Conservation (phyloP, 2,797 vertebrate species). For the Acrossocheilus wenchowensis region DNA sequence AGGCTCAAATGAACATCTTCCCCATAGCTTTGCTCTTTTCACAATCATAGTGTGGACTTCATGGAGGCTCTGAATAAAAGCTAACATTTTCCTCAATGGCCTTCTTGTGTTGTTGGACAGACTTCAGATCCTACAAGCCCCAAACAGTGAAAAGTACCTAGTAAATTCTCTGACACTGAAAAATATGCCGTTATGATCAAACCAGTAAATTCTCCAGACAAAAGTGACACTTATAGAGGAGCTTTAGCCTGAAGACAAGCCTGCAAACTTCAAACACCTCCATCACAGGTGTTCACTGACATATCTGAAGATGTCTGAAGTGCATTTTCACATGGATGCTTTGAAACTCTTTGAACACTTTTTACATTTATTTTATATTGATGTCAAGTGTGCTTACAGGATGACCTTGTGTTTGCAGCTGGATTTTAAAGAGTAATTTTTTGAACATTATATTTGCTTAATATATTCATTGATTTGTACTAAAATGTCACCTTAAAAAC, state of each 20-base stretch:
- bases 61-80: not conserved
- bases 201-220: not conserved
- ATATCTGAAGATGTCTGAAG: conserved; percentile 82
- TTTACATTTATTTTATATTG: not conserved
- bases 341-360: not conserved
- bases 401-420: not conserved
- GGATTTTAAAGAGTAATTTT: not conserved
- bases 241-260: conserved; percentile 47
- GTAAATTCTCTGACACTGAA: not conserved
- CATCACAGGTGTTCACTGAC: conserved; percentile 78
- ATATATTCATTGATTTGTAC: no score
- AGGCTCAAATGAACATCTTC: not conserved
- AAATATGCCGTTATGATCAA: not conserved
- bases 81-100: not conserved
- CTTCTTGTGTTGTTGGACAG: not conserved
- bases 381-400: not conserved
- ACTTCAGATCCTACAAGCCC: not conserved
- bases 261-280: conserved; percentile 78
- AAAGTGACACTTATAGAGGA: conserved; percentile 59
- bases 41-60: not conserved
- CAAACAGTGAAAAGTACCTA: conserved; percentile 2
- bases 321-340: conserved; percentile 72
- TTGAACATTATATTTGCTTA: not conserved
- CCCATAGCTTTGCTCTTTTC: not conserved
- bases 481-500: not conserved